Evolutionary conservation across 1,140 invertebrate genomes (phyloP), one percentile per base, ranked within the genome.

Genomic region (Drosophila pectinifera): DNA sequence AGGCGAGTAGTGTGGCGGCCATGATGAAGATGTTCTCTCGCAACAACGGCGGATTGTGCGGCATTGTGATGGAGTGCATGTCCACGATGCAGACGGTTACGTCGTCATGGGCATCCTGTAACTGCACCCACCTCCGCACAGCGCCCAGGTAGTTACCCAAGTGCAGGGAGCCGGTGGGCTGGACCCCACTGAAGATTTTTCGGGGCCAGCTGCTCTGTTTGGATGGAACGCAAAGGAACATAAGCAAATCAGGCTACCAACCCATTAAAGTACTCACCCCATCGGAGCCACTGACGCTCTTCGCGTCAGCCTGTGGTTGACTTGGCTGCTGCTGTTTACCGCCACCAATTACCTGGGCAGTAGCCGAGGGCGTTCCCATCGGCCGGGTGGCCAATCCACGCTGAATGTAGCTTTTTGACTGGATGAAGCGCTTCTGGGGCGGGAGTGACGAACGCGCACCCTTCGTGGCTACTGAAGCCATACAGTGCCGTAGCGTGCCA

Each of bases 71-170:
- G 0, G 98, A 96, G 93, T 99, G 99, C 67, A 99, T 93, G 93
- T 99, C 98, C 8, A 97, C 99, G 80, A 99, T 96, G 80, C 96
- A 96, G 54, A 96, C 94, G 64, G 98, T 94, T 1, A 97, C 94
- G 81, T 96, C 93, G 64, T 96, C 93, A 11, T 94, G 93, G 31
- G 92, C 78, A 57, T 98, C 93, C 93, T 99, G 98, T 20, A 98
- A 91, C 16, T 95, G 92, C 6, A 97, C 94, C 96, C 98, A 99
- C 90, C 96, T 96, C 62, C 95, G 94, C 42, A 99, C 95, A 0
- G 97, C 98, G 45, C 98, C 98, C 84, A 99, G 95, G 93, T 99
- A 99, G 94, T 99, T 99, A 4, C 99, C 99, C 51, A 99, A 93
- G 93, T 99, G 99, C 45, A 99, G 93, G 6, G 95, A 93, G 22